A percentile compares a stretch with the other conserved stretches of the same genome.
phyloP scores from a whole-genome alignment of 2,797 vertebrate species.

The Geotria australis region DNA sequence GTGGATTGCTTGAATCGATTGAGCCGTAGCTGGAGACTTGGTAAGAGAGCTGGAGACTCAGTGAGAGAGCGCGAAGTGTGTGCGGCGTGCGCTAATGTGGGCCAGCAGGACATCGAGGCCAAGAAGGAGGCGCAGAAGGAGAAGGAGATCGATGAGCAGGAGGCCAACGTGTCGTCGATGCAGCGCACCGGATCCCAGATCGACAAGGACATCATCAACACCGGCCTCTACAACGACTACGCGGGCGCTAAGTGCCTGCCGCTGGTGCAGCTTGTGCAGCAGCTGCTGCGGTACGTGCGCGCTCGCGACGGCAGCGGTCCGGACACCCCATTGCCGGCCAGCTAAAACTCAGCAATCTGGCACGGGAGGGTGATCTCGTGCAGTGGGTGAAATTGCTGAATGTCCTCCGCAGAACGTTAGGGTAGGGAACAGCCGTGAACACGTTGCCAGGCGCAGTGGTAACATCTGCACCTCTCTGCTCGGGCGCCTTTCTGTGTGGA shows the following conservation, averaged over 20 bases:
- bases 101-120: slow-evolving; percentile 63
- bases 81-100: neutral
- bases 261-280: slow-evolving; percentile 78
- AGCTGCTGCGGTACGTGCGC: slow-evolving; percentile 43
- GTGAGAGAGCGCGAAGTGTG: neutral
- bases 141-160: slow-evolving; percentile 95
- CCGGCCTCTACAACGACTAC: slow-evolving; percentile 74
- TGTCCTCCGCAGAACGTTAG: too few relatives aligned
- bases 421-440: too few relatives aligned
- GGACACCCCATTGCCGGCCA: too few relatives aligned
- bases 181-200: slow-evolving; percentile 58
- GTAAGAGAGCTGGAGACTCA: neutral
- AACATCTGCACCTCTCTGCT: too few relatives aligned
- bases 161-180: slow-evolving; percentile 62
- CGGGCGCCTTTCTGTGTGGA: too few relatives aligned
- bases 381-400: too few relatives aligned
- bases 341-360: too few relatives aligned
- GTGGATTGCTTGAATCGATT: too few relatives aligned
- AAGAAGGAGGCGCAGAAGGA: slow-evolving; percentile 97
- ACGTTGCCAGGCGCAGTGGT: too few relatives aligned
- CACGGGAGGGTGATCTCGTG: too few relatives aligned
- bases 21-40: neutral
- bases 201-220: slow-evolving; percentile 94
- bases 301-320: too few relatives aligned
- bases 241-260: slow-evolving; percentile 76